Percentiles rank a stretch among this genome's conserved stretches.
Evolutionary conservation across 2,113 vertebrate genomes (phyloP).

Genomic region (Eidolon helvum): DNA sequence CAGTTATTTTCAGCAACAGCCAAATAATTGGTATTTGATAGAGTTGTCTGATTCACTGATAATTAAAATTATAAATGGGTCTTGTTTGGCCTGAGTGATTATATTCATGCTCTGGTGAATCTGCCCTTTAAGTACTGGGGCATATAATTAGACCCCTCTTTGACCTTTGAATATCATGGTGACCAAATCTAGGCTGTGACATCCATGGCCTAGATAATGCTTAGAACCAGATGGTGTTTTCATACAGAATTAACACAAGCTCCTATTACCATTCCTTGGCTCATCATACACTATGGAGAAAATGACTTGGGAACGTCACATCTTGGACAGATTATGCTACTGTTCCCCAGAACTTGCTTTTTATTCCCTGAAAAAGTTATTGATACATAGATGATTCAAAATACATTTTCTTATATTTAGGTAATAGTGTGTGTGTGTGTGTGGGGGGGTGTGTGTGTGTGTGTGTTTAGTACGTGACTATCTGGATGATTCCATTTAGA

Average conservation of each 20-base stretch:
- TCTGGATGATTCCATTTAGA: neutral
- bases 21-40: slow-evolving; percentile 84
- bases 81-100: slow-evolving; percentile 86
- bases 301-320: slow-evolving; percentile 14
- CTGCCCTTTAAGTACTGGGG: slow-evolving; percentile 81
- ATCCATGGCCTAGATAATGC: slow-evolving; percentile 79
- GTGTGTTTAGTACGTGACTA: neutral
- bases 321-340: neutral
- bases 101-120: slow-evolving; percentile 78
- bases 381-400: neutral
- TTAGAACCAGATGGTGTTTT: slow-evolving; percentile 84
- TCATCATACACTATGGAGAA: slow-evolving; percentile 48
- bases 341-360: neutral
- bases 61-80: slow-evolving; percentile 86
- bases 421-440: neutral
- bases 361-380: neutral
- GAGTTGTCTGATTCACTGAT: slow-evolving; percentile 84
- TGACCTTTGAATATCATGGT: slow-evolving; percentile 84
- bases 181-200: slow-evolving; percentile 80
- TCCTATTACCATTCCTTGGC: slow-evolving; percentile 69
- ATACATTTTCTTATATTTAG: neutral
- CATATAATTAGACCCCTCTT: slow-evolving; percentile 84
- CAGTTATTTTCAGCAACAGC: slow-evolving; percentile 82
- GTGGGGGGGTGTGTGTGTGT: neutral
- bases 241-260: slow-evolving; percentile 80